These are phyloP conservation scores for Nothobranchius furzeri DNA, from an alignment of 2,113 vertebrate genomes.

Conservation along the genomic window DNA sequence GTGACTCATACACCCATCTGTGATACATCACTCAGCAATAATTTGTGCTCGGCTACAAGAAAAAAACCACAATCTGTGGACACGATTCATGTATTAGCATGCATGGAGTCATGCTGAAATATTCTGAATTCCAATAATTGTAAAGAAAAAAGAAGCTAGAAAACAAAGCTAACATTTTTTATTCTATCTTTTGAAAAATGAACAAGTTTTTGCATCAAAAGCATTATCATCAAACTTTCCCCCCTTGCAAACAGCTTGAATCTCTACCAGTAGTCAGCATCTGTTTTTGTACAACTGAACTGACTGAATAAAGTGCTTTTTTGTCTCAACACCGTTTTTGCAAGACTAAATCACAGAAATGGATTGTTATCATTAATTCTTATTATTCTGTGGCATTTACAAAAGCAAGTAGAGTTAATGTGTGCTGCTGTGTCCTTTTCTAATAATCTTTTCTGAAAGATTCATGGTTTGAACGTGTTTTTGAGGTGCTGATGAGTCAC, in stretches of 20 bases:
- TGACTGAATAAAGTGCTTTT: too few species aligned
- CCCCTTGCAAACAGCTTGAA: too few species aligned
- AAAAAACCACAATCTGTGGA: background rate
- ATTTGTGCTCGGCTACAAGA: background rate
- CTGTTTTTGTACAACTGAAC: too few species aligned
- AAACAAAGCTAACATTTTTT: background rate
- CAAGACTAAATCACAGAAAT: slow-evolving; percentile 19
- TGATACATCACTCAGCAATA: background rate
- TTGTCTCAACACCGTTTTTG: background rate
- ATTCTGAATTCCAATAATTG: background rate
- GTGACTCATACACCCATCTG: background rate
- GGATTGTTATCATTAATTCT: slow-evolving; percentile 30
- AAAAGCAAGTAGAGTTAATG: slow-evolving; percentile 25
- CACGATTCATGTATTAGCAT: background rate
- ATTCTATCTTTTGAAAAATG: too few species aligned
- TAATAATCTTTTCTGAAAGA: slow-evolving; percentile 53
- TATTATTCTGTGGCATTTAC: slow-evolving; percentile 53
- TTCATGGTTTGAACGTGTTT: slow-evolving; percentile 49
- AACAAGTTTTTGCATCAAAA: too few species aligned
- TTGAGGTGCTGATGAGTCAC: slow-evolving; percentile 48
- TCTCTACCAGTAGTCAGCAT: too few species aligned
- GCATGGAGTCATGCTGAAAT: background rate
- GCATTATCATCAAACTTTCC: too few species aligned
- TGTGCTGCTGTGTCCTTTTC: slow-evolving; percentile 24
- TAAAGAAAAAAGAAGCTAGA: background rate